phyloP scores from a whole-genome alignment of 2,888 invertebrate species.

The Apamea epomidion region DNA sequence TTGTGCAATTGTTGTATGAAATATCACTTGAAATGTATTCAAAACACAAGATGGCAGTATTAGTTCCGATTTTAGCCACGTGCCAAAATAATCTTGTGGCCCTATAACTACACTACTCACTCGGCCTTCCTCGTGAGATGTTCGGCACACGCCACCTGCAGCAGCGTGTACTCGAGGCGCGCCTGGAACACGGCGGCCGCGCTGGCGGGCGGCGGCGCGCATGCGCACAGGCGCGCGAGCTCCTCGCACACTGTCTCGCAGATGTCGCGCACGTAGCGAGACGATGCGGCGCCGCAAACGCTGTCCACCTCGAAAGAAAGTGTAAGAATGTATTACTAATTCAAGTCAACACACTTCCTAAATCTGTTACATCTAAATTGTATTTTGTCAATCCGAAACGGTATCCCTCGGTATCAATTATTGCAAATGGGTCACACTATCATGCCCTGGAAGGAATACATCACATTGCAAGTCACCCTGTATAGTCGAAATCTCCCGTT shows the following conservation, averaged over 20 bases:
- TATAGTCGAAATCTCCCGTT: not conserved
- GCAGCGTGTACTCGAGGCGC: constrained; percentile 91
- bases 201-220: constrained; percentile 86
- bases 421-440: too few relatives aligned
- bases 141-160: constrained; percentile 78
- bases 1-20: not conserved
- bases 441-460: too few relatives aligned
- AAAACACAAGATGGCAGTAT: not conserved
- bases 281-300: constrained; percentile 92
- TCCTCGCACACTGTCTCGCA: constrained; percentile 98
- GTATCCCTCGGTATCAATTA: too few relatives aligned
- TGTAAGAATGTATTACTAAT: not conserved
- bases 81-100: not conserved
- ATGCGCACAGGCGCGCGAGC: constrained; percentile 94
- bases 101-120: constrained; percentile 71
- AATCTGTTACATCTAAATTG: too few relatives aligned
- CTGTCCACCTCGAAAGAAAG: constrained; percentile 91
- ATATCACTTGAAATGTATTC: not conserved
- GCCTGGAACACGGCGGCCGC: constrained; percentile 94
- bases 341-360: too few relatives aligned
- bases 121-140: constrained; percentile 85
- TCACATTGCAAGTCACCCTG: too few relatives aligned
- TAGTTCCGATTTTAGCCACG: not conserved
- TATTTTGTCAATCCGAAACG: too few relatives aligned
- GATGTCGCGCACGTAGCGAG: constrained; percentile 94